Evolutionary conservation across 64 coral and sea anemone species (phyloP), one percentile per base, ranked within the genome.

Genomic region (Orbicella faveolata): DNA sequence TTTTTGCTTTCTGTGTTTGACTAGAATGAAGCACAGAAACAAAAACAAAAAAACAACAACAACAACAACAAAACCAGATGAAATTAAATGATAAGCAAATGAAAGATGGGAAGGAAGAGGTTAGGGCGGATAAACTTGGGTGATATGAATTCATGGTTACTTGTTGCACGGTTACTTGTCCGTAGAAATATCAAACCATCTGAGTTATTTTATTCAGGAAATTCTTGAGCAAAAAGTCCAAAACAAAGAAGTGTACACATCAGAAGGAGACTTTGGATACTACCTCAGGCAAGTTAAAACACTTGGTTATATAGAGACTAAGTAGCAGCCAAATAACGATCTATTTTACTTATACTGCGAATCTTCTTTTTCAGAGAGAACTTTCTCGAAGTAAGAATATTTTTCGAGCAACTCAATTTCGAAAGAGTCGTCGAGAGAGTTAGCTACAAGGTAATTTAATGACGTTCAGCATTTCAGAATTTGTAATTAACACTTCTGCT

Each of bases 371-470:
- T 2, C 20, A 90, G 89, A 9, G 79, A 90, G 41, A 90, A 83
- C 26, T 90, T 90, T n/a, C 52, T 90, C 4, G 79, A 82, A 83
- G 78, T 84, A 9, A 90, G 36, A 61, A 26, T 90, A 36, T 90
- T 36, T 36, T 90, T 61, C 68, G 89, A 90, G 19, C 79, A 90
- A 53, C 66, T 90, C 1, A 90, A 90, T 51, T 82, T 75, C n/a
- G 66, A 90, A 90, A 90, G 73, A 36, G 81, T 90, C 11, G 54
- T 59, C 16, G 76, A 90, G n/a, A 61, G 79, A 9, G 59, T 74
- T 13, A 75, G 36, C 54, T 90, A 90, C 41, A 33, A 82, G 62
- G 89, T 90, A 84, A n/a, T 6, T 19, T 18, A 67, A n/a, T 63
- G 61, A 63, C 0, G 19, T 63, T 63, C 13, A 63, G 13, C 3